Evolutionary conservation across 2,113 vertebrate species (phyloP).

Genomic region (Phaethon lepturus): DNA sequence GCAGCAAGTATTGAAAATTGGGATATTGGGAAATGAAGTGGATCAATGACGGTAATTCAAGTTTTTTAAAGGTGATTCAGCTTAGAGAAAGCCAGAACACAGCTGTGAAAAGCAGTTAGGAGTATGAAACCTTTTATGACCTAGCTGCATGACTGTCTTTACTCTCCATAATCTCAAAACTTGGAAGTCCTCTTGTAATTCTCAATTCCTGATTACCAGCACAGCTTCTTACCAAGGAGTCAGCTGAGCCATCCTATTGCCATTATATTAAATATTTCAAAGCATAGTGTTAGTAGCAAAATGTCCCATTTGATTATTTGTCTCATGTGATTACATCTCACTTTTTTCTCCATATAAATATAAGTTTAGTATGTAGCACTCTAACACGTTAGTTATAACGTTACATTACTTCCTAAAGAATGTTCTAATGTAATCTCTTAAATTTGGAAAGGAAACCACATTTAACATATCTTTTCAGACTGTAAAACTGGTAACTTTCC

Average conservation of each 20-base stretch:
- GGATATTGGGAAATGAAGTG: not conserved
- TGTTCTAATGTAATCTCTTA: not conserved
- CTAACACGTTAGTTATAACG: too few species aligned
- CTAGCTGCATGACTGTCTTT: not conserved
- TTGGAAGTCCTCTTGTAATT: not conserved
- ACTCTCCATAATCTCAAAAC: not conserved
- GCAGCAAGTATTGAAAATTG: not conserved
- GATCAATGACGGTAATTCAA: fast-evolving
- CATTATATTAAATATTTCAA: not conserved
- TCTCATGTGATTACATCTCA: not conserved
- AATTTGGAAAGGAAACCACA: not conserved
- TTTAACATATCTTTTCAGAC: not conserved
- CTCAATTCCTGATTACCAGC: not conserved
- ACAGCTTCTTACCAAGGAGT: not conserved
- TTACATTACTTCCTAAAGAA: not conserved
- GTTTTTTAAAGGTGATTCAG: not conserved
- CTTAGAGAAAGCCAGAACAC: not conserved
- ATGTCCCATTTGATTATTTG: not conserved
- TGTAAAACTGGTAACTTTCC: not conserved
- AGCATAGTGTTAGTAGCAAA: not conserved
- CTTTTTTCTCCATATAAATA: not conserved
- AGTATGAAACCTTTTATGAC: not conserved
- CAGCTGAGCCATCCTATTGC: not conserved
- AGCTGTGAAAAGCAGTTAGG: not conserved
- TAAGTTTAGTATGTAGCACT: not conserved